Evolutionary conservation across 2,113 vertebrate species (phyloP).

Genomic region (Chionodraco myersi): DNA sequence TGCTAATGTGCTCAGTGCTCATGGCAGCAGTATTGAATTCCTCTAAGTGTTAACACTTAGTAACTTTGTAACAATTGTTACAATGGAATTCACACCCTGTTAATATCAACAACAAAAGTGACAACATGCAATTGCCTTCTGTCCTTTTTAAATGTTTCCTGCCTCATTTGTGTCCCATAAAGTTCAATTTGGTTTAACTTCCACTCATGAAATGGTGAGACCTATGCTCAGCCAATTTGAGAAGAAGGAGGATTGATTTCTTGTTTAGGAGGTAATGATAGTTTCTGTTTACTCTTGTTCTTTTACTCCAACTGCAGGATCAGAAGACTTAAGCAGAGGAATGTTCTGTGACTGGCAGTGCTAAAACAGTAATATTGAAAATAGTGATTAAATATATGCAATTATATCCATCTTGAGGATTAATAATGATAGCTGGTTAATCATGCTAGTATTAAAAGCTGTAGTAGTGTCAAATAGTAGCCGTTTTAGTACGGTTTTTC

Average conservation of each 20-base stretch:
- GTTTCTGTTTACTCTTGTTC: slow-evolving; percentile 16
- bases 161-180: slow-evolving; percentile 11
- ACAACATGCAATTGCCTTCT: slow-evolving; percentile 25
- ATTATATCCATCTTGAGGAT: neutral
- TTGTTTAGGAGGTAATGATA: slow-evolving; percentile 3
- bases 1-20: slow-evolving; percentile 22
- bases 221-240: neutral
- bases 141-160: neutral
- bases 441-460: neutral
- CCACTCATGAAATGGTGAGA: neutral
- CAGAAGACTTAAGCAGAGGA: neutral
- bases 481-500: neutral
- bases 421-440: neutral
- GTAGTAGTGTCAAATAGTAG: neutral
- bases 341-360: neutral
- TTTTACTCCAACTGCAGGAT: slow-evolving; percentile 2
- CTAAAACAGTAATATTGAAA: neutral
- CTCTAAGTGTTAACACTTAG: neutral
- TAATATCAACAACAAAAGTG: slow-evolving; percentile 15
- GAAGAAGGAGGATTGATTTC: neutral
- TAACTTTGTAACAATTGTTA: neutral
- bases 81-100: slow-evolving; percentile 12
- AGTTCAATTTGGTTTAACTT: slow-evolving; percentile 5
- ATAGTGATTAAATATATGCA: neutral
- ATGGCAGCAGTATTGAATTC: slow-evolving; percentile 39